Conservation (phyloP, 2,888 invertebrate genomes). For the Tenthredo amoena region DNA sequence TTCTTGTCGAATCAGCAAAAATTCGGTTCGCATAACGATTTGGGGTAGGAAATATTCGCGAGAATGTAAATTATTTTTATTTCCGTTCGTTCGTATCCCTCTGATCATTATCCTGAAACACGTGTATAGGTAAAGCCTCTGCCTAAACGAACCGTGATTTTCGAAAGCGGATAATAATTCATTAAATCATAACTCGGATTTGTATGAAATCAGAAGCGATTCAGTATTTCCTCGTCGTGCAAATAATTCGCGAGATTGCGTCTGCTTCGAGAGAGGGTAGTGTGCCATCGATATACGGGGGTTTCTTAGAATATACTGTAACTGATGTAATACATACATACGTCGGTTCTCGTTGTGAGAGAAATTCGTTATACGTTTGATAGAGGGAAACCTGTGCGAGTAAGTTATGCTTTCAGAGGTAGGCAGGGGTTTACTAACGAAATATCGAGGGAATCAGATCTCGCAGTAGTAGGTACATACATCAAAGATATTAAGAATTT, state of each 20-base stretch:
- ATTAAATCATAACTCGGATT: background rate
- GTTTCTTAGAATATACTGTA: background rate
- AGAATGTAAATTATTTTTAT: background rate
- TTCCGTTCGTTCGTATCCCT: background rate
- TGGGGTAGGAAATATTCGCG: background rate
- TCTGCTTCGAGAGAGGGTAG: background rate
- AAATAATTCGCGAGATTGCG: slow-evolving; percentile 21
- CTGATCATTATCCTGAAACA: background rate
- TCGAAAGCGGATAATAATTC: background rate
- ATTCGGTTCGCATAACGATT: background rate
- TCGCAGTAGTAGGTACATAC: slow-evolving; percentile 22
- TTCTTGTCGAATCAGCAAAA: too few species aligned
- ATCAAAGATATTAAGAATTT: slow-evolving; percentile 49
- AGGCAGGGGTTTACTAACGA: slow-evolving; percentile 7
- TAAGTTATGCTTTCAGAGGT: background rate
- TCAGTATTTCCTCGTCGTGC: background rate
- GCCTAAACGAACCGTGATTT: background rate
- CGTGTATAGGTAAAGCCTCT: background rate
- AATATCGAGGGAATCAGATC: slow-evolving; percentile 44
- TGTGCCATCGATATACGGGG: background rate
- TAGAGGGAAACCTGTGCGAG: background rate
- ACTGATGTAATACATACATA: background rate
- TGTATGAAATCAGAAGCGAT: slow-evolving; percentile 1
- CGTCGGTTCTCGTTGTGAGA: background rate
- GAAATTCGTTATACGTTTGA: background rate